phyloP scores from a whole-genome alignment of 2,113 vertebrate genomes.

The Amphiprion ocellaris region DNA sequence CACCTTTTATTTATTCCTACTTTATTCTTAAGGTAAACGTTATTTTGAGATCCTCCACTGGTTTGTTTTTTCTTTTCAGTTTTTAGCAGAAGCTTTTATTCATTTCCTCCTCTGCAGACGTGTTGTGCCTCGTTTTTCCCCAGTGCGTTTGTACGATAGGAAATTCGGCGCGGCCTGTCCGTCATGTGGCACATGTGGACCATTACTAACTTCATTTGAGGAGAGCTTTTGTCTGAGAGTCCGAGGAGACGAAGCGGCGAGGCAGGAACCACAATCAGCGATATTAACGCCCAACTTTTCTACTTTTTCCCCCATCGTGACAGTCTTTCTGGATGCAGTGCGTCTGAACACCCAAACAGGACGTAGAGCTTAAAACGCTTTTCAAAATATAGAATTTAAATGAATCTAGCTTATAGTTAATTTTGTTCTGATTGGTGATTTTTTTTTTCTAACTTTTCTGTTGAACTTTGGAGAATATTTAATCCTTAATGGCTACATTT shows the following conservation, averaged over 20 bases:
- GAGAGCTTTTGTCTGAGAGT: constrained; percentile 61
- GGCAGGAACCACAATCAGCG: constrained; percentile 17
- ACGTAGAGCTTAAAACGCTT: no score
- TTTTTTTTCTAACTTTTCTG: not conserved
- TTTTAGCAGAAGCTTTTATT: not conserved
- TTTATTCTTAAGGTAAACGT: not conserved
- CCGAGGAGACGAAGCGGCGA: constrained; percentile 23
- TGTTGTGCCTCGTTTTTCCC: constrained; percentile 14
- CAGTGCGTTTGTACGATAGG: constrained; percentile 41
- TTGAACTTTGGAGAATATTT: not conserved
- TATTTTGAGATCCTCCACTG: not conserved
- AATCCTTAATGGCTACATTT: not conserved
- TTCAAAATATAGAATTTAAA: no score
- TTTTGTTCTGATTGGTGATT: not conserved
- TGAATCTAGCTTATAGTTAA: not conserved
- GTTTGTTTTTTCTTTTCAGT: not conserved
- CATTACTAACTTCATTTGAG: constrained; percentile 77
- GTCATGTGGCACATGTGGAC: constrained; percentile 74
- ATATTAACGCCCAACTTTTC: constrained; percentile 9
- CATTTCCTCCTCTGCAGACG: not conserved
- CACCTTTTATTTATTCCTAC: not conserved
- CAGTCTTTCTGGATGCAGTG: not conserved
- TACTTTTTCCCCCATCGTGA: not conserved
- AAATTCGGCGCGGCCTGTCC: constrained; percentile 37
- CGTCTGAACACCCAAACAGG: not conserved